phyloP scores from a whole-genome alignment of 2,113 vertebrate species.

The Sinocyclocheilus maitianheensis region DNA sequence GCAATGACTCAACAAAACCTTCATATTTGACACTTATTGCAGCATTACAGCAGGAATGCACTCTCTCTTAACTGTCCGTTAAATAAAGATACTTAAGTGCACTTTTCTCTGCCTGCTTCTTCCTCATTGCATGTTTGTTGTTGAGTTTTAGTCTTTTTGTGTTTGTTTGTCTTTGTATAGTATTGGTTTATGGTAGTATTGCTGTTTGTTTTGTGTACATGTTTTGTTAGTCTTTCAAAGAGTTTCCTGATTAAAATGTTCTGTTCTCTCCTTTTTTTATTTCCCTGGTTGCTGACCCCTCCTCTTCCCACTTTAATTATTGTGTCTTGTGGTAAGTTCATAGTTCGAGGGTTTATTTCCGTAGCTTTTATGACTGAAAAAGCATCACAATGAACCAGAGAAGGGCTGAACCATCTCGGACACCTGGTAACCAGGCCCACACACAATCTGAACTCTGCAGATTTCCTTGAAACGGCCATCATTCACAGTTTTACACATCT shows the following conservation, averaged over 20 bases:
- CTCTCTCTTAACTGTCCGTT: not conserved
- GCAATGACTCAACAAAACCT: slow-evolving; percentile 65
- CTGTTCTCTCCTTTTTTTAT: slow-evolving; percentile 94
- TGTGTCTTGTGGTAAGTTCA: slow-evolving; percentile 99
- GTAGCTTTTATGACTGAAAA: slow-evolving; percentile 65
- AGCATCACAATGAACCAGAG: slow-evolving; percentile 24
- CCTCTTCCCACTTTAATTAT: slow-evolving; percentile 97
- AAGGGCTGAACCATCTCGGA: slow-evolving; percentile 53
- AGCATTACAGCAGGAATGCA: slow-evolving; percentile 25
- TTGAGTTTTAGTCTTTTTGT: slow-evolving; percentile 44
- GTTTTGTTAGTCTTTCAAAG: slow-evolving; percentile 80
- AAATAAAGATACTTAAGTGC: slow-evolving; percentile 17
- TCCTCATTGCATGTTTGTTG: slow-evolving; percentile 41
- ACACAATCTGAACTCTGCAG: not conserved
- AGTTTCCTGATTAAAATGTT: slow-evolving; percentile 95
- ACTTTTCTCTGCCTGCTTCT: slow-evolving; percentile 22
- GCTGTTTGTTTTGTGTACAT: slow-evolving; percentile 78
- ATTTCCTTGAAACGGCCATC: not conserved
- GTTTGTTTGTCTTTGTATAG: slow-evolving; percentile 61
- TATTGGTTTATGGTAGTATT: slow-evolving; percentile 72
- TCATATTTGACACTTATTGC: not conserved
- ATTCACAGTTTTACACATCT: not conserved
- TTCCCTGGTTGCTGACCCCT: slow-evolving; percentile 95
- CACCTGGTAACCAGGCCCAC: not conserved
- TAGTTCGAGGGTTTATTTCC: slow-evolving; percentile 81